Percentiles rank a stretch among this genome's conserved stretches.
Evolutionary conservation across 2,888 invertebrate genomes (phyloP).

Genomic region (Perdita meconis): DNA sequence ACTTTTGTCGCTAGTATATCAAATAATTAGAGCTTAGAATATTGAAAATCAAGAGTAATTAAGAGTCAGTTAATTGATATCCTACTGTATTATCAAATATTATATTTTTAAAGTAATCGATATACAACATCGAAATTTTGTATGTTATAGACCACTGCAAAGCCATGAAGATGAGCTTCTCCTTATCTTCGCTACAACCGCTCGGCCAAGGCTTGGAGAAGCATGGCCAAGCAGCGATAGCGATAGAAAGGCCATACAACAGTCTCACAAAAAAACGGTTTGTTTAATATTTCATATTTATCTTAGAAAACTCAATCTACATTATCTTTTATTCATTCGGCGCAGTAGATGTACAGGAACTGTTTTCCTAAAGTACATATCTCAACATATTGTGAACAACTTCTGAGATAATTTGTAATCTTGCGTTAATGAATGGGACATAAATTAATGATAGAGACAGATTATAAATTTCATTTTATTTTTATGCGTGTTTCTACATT

Average conservation of each 20-base stretch:
- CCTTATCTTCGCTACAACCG: constrained; percentile 92
- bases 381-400: not conserved
- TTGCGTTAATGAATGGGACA: not conserved
- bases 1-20: no score
- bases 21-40: no score
- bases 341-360: not conserved
- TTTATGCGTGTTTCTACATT: no score
- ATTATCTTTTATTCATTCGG: not conserved
- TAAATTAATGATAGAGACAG: no score
- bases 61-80: no score
- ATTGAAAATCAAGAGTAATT: no score
- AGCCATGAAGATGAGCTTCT: constrained; percentile 91
- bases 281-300: constrained; percentile 10
- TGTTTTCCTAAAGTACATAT: not conserved
- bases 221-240: constrained; percentile 83
- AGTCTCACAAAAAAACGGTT: constrained; percentile 92
- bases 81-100: no score
- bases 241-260: constrained; percentile 91
- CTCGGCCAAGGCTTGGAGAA: constrained; percentile 85
- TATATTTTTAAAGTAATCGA: no score
- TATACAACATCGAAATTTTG: no score
- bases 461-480: no score
- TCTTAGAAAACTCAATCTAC: not conserved
- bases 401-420: not conserved
- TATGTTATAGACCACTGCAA: constrained; percentile 57